A percentile compares a stretch with the other conserved stretches of the same genome.
These are phyloP conservation scores for Ageneiosus marmoratus DNA, from an alignment of 2,113 vertebrate species.

Conservation along the genomic window DNA sequence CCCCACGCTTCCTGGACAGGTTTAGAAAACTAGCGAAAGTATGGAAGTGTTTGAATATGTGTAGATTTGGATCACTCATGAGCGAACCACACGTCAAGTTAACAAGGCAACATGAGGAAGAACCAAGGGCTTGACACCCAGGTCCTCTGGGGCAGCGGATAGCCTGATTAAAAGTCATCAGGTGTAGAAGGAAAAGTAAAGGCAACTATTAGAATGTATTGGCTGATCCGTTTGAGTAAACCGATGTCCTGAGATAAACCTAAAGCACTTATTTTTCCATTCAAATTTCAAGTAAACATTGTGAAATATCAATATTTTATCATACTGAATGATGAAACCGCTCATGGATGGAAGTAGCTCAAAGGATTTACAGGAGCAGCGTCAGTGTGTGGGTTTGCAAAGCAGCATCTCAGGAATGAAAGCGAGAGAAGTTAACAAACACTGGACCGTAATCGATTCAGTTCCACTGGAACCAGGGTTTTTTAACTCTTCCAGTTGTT, in stretches of 20 bases:
- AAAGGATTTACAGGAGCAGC: background rate
- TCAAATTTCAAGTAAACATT: background rate
- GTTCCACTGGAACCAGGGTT: background rate
- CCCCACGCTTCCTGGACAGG: background rate
- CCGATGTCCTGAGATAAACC: background rate
- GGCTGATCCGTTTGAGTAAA: too few species aligned
- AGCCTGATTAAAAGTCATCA: too few species aligned
- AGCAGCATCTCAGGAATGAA: background rate
- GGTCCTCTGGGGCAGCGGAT: too few species aligned
- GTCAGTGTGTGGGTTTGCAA: background rate
- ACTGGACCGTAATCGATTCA: background rate
- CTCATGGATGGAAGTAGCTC: background rate
- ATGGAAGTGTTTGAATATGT: background rate
- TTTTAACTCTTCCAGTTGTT: background rate
- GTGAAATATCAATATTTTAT: conserved; percentile 5
- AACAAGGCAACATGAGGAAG: background rate
- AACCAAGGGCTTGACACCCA: background rate
- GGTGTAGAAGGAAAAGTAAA: background rate
- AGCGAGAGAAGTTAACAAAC: background rate
- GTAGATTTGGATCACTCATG: background rate
- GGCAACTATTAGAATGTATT: too few species aligned
- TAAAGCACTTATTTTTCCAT: background rate
- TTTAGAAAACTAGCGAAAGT: background rate
- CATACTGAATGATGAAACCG: background rate
- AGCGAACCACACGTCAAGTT: background rate